Base-by-base conservation (phyloP, 2,797 vertebrate genomes). In the Thaleichthys pacificus region DNA sequence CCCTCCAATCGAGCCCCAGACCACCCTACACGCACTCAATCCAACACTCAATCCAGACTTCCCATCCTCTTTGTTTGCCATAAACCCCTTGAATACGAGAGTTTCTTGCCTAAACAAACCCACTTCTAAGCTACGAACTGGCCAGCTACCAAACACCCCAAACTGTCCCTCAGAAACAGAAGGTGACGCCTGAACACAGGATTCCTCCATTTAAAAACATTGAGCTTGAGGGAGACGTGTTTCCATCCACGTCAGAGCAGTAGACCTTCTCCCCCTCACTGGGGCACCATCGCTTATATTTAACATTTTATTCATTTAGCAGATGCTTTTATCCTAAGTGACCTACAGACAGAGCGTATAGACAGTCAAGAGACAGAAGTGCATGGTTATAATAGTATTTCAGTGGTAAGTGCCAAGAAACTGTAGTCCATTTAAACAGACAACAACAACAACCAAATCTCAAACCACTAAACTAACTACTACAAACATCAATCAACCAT, bases 1-100 rank as follows among this genome's bases (percentile, higher is more conserved):
- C 19, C 54, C 6, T 67, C 71, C 65, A 73, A 51, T 51, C 32
- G 15, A 73, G 64, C 5, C 14, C 49, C 54, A 72, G 66, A 72
- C 66, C 63, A 62, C 58, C 60, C 60, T 30, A 12, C 64, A 12
- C 3, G 9, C 19, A 51, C 38, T 49, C 38, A 66, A 49, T 49
- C 14, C 42, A 66, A 19, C 3, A 24, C 21, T 11, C n/a, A 15
- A 51, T 14, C 2, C 21, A 9, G 12, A 28, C 6, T 49, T 21
- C 22, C 9, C 7, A n/a, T 66, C 12, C 38, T 22, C 22, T 66
- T 22, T 51, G 21, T 47, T n/a, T 22, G 8, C 62, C 19, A 42
- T 38, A 38, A 32, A 49, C 61, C 11, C 7, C 26, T 71, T 35
- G n/a, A 64, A 35, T 61, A 9, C 9, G 4, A 54, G 58, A 24